phyloP scores from a whole-genome alignment of 1,140 invertebrate genomes.

The Eubasilissa regina region DNA sequence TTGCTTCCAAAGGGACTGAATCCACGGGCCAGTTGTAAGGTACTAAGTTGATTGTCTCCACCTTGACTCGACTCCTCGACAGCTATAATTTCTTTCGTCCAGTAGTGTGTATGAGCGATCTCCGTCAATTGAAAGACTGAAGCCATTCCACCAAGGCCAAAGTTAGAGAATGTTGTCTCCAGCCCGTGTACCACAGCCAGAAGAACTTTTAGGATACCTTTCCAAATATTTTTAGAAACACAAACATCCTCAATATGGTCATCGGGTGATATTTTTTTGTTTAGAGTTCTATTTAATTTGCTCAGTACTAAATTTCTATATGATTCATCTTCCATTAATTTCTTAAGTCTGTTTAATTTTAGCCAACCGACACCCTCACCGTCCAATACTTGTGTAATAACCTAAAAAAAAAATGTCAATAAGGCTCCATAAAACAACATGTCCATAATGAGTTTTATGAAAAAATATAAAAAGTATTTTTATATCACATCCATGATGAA shows the following conservation, averaged over 20 bases:
- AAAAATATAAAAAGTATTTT: background rate
- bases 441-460: conserved; percentile 12
- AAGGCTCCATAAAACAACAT: background rate
- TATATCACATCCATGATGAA: background rate
- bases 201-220: conserved; percentile 95
- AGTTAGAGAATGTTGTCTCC: conserved; percentile 93
- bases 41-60: conserved; percentile 51
- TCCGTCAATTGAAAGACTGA: conserved; percentile 97
- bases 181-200: conserved; percentile 92
- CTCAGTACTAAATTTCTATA: conserved; percentile 96
- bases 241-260: conserved; percentile 98
- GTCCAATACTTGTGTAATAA: conserved; percentile 91
- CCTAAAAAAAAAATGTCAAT: conserved; percentile 70
- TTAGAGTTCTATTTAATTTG: conserved; percentile 95
- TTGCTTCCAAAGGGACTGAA: conserved; percentile 84
- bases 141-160: conserved; percentile 96
- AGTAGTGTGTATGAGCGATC: conserved; percentile 98
- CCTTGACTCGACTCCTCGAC: conserved; percentile 53
- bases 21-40: conserved; percentile 67
- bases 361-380: conserved; percentile 98
- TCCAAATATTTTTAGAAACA: conserved; percentile 91
- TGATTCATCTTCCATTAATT: conserved; percentile 99
- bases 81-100: conserved; percentile 84
- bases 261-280: conserved; percentile 94
- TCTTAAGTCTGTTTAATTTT: conserved; percentile 93